Evolutionary conservation across 2,113 vertebrate genomes (phyloP).

Genomic region (Tragulus kanchil): DNA sequence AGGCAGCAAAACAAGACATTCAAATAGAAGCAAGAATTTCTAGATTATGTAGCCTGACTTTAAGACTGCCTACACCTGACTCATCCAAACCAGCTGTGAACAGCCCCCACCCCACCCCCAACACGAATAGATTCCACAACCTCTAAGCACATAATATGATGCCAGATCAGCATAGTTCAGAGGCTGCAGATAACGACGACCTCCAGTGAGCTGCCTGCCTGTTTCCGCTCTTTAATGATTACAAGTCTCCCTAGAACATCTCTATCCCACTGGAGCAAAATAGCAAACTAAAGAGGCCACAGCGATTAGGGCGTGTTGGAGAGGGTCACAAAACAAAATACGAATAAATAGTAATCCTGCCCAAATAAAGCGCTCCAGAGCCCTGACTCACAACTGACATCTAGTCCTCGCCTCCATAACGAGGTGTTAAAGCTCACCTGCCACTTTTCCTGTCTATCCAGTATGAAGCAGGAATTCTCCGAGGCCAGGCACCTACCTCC

Average conservation of each 20-base stretch:
- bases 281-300: conserved; percentile 17
- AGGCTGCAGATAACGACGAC: neutral
- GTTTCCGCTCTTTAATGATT: conserved; percentile 29
- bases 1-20: conserved; percentile 5
- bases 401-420: neutral
- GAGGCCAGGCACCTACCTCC: conserved; percentile 50
- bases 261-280: neutral
- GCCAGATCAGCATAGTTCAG: conserved; percentile 13
- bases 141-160: conserved; percentile 35
- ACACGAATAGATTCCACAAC: neutral
- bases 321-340: neutral
- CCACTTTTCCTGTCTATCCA: conserved; percentile 21
- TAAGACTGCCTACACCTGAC: neutral
- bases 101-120: neutral
- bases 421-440: conserved; percentile 42
- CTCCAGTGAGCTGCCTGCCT: neutral
- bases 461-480: neutral
- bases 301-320: neutral
- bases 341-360: neutral
- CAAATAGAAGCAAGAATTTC: neutral
- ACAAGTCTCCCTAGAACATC: neutral
- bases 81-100: conserved; percentile 31
- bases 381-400: neutral
- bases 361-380: neutral
- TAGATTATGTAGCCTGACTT: neutral